These are phyloP conservation scores for Homarus gammarus DNA, from an alignment of 2,888 invertebrate genomes.

Conservation along the genomic window DNA sequence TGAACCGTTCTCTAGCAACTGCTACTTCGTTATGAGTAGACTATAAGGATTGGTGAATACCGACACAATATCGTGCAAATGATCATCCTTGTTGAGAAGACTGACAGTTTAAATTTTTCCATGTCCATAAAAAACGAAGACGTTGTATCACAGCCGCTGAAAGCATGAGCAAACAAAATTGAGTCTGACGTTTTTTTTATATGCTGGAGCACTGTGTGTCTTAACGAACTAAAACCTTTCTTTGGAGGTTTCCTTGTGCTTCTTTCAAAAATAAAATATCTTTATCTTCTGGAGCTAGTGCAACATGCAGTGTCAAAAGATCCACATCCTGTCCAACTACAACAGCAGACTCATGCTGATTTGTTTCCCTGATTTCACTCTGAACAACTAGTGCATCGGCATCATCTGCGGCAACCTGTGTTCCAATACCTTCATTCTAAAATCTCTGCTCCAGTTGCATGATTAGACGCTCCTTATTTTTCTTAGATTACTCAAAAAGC, in stretches of 20 bases:
- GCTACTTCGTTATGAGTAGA: slow-evolving; percentile 74
- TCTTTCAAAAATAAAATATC: slow-evolving; percentile 75
- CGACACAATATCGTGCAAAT: slow-evolving; percentile 78
- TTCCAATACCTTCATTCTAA: slow-evolving; percentile 78
- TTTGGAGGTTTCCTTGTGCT: slow-evolving; percentile 78
- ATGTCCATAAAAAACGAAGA: slow-evolving; percentile 77
- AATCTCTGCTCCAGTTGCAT: slow-evolving; percentile 78
- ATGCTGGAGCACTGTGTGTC: slow-evolving; percentile 76
- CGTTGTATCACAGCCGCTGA: slow-evolving; percentile 77
- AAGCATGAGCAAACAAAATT: slow-evolving; percentile 76
- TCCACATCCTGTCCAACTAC: slow-evolving; percentile 76
- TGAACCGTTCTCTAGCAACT: too few species aligned
- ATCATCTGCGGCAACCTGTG: slow-evolving; percentile 79
- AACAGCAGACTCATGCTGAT: slow-evolving; percentile 22
- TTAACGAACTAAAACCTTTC: slow-evolving; percentile 78
- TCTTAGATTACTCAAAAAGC: slow-evolving; percentile 39
- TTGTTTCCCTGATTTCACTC: too few species aligned
- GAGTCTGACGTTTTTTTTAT: slow-evolving; percentile 64
- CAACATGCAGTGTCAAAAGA: slow-evolving; percentile 76
- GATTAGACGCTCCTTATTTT: slow-evolving; percentile 46
- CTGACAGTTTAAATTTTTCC: slow-evolving; percentile 78
- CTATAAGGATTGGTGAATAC: too few species aligned
- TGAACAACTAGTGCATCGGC: slow-evolving; percentile 79
- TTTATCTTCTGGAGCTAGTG: slow-evolving; percentile 78
- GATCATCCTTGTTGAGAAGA: too few species aligned